A percentile compares a stretch with the other conserved stretches of the same genome.
Conservation (phyloP, 2,888 invertebrate genomes). For the Trachelus iudaicus region DNA sequence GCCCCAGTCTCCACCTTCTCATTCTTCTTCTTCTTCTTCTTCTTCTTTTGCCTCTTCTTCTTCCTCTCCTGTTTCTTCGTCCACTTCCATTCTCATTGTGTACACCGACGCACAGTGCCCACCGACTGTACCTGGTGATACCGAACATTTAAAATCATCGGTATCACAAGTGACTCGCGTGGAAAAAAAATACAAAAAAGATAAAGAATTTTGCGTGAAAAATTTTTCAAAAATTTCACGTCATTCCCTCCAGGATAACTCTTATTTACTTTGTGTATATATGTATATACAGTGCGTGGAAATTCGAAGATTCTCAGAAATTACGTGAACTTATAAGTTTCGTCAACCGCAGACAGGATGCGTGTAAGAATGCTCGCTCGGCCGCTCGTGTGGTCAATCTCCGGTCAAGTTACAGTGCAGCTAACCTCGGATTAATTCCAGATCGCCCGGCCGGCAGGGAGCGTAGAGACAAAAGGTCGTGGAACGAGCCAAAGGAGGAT, state of each 20-base stretch:
- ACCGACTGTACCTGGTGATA: no score
- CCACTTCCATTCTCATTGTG: no score
- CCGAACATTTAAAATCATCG: no score
- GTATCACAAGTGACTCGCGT: no score
- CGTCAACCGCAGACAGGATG: slow-evolving; percentile 63
- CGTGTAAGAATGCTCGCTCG: slow-evolving; percentile 55
- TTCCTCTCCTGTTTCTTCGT: slow-evolving; percentile 21
- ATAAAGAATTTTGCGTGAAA: no score
- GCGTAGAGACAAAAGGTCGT: neutral
- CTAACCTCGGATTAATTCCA: slow-evolving; percentile 59
- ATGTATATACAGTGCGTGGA: no score
- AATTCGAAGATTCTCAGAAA: slow-evolving; percentile 49
- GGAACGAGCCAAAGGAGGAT: no score
- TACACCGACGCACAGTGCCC: no score
- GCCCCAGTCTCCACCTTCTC: slow-evolving; percentile 20
- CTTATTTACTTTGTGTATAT: no score
- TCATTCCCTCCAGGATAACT: rapidly evolving
- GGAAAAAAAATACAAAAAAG: no score
- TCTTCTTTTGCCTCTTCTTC: slow-evolving; percentile 21
- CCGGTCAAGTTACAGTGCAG: slow-evolving; percentile 56
- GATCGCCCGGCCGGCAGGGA: slow-evolving; percentile 32
- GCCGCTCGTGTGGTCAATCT: slow-evolving; percentile 38
- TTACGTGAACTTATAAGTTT: slow-evolving; percentile 61
- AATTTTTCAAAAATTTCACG: no score
- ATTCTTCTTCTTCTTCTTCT: slow-evolving; percentile 16